Percentiles rank a stretch among this genome's conserved stretches.
Evolutionary conservation across 2,797 vertebrate species (phyloP).

Genomic region (Benthosema pterotum): DNA sequence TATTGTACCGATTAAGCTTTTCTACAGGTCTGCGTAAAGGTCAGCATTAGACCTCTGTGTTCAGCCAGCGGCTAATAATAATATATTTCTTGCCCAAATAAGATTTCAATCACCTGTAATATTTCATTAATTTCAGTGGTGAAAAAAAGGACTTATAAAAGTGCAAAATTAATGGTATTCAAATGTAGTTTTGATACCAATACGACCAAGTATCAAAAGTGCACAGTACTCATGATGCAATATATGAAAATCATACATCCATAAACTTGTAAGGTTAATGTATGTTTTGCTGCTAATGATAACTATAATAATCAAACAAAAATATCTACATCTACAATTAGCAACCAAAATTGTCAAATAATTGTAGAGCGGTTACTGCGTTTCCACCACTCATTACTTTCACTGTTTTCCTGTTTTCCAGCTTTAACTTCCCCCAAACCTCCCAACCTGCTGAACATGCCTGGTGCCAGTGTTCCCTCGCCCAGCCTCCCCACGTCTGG

Average conservation of each 20-base stretch:
- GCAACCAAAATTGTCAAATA: too few species aligned
- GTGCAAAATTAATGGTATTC: too few species aligned
- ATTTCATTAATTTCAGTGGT: slow-evolving; percentile 2
- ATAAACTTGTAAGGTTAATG: too few species aligned
- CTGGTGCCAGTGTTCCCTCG: slow-evolving; percentile 98
- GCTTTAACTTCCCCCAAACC: slow-evolving; percentile 99
- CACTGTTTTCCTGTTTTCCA: slow-evolving; percentile 67
- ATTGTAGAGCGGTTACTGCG: too few species aligned
- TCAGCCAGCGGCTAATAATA: neutral
- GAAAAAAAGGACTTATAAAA: too few species aligned
- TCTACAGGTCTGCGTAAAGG: slow-evolving; percentile 10
- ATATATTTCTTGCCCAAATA: neutral
- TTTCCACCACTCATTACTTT: neutral
- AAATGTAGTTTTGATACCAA: too few species aligned
- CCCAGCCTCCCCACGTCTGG: slow-evolving; percentile 97
- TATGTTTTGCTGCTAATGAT: too few species aligned
- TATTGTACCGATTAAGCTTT: slow-evolving; percentile 7
- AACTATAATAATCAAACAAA: too few species aligned
- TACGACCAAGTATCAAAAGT: too few species aligned
- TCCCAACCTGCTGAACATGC: slow-evolving; percentile 96
- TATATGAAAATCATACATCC: too few species aligned
- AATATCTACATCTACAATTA: too few species aligned
- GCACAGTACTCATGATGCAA: too few species aligned
- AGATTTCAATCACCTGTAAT: neutral
- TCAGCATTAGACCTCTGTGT: neutral